These are phyloP conservation scores for Prionace glauca DNA, from an alignment of 2,797 vertebrate genomes.

Conservation along the genomic window DNA sequence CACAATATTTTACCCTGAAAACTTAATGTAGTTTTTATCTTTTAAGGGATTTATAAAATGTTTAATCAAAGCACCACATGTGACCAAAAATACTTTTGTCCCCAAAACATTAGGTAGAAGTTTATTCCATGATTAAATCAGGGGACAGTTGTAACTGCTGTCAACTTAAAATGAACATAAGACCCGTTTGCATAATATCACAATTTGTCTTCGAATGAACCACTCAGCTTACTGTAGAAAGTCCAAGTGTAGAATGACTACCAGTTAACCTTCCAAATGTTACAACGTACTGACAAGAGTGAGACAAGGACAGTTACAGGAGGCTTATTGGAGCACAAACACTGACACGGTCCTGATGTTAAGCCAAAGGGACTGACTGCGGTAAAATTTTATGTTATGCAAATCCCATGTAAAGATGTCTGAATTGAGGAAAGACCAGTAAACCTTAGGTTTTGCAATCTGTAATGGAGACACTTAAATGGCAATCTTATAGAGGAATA, in stretches of 20 bases:
- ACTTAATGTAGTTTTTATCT: not conserved
- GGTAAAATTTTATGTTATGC: not conserved
- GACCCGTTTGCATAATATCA: too few relatives aligned
- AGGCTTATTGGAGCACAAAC: not conserved
- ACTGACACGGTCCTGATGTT: not conserved
- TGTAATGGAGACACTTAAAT: not conserved
- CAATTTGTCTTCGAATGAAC: not conserved
- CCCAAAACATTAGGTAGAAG: not conserved
- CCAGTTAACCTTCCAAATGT: not conserved
- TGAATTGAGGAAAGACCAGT: not conserved
- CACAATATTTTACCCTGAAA: slow-evolving; percentile 18
- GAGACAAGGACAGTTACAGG: not conserved
- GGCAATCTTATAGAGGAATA: not conserved
- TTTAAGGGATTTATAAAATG: slow-evolving; percentile 8
- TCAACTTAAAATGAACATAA: not conserved
- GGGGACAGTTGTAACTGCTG: not conserved
- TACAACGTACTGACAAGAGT: not conserved
- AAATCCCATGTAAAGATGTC: not conserved
- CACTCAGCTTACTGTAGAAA: not conserved
- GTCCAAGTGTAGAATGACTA: not conserved
- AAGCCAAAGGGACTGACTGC: not conserved
- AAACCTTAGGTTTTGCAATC: not conserved
- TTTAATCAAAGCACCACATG: slow-evolving; percentile 1
- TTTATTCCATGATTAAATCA: not conserved
- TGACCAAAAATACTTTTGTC: not conserved